Percentiles rank a stretch among this genome's conserved stretches.
Conservation (phyloP, 2,888 invertebrate genomes). For the Pterostichus niger region DNA sequence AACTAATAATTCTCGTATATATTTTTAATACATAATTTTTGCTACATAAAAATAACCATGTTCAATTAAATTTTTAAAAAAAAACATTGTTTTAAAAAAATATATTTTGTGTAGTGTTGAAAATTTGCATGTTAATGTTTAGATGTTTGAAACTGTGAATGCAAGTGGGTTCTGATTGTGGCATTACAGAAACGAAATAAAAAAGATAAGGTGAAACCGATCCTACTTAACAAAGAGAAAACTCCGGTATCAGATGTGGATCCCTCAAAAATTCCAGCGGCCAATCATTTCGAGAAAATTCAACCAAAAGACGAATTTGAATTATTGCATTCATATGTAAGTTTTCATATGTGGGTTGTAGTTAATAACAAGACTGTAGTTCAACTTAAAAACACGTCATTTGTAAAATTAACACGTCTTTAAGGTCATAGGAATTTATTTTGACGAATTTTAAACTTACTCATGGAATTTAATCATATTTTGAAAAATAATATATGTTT, state of each 20-base stretch:
- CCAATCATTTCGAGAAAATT: slow-evolving; percentile 88
- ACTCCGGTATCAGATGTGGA: slow-evolving; percentile 80
- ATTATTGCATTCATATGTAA: slow-evolving; percentile 77
- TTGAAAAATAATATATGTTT: not conserved
- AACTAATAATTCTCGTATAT: not conserved
- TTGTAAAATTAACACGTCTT: slow-evolving; percentile 18
- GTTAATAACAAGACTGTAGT: slow-evolving; percentile 27
- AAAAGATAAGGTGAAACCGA: slow-evolving; percentile 86
- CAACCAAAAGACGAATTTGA: slow-evolving; percentile 90
- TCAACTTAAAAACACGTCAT: slow-evolving; percentile 21
- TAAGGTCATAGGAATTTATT: slow-evolving; percentile 33
- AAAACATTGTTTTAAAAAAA: too few species aligned
- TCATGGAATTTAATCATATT: slow-evolving; percentile 28
- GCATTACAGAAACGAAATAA: slow-evolving; percentile 81
- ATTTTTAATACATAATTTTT: slow-evolving; percentile 1
- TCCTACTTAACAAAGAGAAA: slow-evolving; percentile 86
- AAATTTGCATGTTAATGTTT: slow-evolving; percentile 58
- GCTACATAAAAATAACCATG: not conserved
- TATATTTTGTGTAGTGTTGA: slow-evolving; percentile 38
- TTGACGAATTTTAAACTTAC: slow-evolving; percentile 18
- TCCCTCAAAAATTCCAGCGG: slow-evolving; percentile 75
- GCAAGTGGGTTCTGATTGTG: slow-evolving; percentile 60
- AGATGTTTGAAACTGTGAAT: slow-evolving; percentile 42
- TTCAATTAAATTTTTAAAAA: too few species aligned
- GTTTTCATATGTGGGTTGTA: slow-evolving; percentile 31